phyloP scores from a whole-genome alignment of 35 echinoderm and acorn worm species.

The Eucidaris tribuloides region DNA sequence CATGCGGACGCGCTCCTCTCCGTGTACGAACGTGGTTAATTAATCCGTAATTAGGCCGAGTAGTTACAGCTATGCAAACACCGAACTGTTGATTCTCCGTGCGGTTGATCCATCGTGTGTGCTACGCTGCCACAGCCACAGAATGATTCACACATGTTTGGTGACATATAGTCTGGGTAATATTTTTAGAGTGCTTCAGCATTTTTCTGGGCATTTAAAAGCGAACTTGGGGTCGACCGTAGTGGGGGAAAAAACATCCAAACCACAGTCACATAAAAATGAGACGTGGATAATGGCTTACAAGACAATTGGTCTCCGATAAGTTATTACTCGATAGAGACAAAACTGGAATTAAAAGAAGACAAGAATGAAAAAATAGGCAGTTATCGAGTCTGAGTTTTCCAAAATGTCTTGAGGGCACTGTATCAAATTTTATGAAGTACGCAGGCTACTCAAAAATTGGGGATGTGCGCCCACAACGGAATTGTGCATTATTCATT shows the following conservation, averaged over 20 bases:
- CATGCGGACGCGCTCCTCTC: too few relatives aligned
- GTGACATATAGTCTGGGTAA: slow-evolving; percentile 3
- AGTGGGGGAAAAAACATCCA: too few relatives aligned
- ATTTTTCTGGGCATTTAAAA: slow-evolving; percentile 10
- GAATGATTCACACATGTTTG: neutral
- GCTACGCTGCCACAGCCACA: too few relatives aligned
- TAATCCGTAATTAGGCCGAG: too few relatives aligned
- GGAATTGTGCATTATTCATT: too few relatives aligned
- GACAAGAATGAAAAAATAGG: neutral
- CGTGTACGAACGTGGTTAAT: neutral
- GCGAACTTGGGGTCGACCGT: too few relatives aligned
- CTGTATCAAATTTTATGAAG: slow-evolving; percentile 19
- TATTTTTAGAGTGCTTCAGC: slow-evolving; percentile 2
- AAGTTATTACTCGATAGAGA: neutral
- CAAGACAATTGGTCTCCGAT: slow-evolving; percentile 22
- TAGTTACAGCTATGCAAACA: neutral
- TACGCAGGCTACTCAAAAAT: slow-evolving; percentile 3
- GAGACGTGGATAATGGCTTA: neutral
- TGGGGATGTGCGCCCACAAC: neutral
- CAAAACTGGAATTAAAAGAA: neutral
- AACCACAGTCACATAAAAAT: neutral
- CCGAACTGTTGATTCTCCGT: neutral
- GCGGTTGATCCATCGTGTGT: too few relatives aligned
- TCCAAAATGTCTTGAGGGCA: slow-evolving; percentile 9
- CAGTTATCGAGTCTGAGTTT: neutral